Evolutionary conservation across 2,797 vertebrate species (phyloP).

Genomic region (Ceryle rudis): DNA sequence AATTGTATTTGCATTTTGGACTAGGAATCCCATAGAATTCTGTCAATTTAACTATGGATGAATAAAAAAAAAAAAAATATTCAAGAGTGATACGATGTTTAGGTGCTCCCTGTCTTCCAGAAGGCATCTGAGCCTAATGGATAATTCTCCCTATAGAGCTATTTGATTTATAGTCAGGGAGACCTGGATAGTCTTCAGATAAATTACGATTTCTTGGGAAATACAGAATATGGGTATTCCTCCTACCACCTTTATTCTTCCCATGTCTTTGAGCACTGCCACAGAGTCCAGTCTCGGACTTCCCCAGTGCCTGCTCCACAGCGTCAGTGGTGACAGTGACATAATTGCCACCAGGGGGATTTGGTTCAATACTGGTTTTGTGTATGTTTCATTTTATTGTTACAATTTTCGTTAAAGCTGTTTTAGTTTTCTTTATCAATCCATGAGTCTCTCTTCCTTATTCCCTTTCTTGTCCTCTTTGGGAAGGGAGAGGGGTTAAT

Average conservation of each 20-base stretch:
- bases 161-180: background rate
- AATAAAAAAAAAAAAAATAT: background rate
- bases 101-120: background rate
- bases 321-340: background rate
- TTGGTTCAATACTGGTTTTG: background rate
- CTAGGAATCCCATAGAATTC: background rate
- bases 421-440: background rate
- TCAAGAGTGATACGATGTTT: background rate
- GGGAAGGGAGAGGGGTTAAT: background rate
- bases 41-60: background rate
- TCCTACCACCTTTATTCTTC: background rate
- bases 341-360: background rate
- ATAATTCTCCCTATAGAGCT: background rate
- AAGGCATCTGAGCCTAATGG: background rate
- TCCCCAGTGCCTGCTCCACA: background rate
- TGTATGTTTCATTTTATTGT: background rate
- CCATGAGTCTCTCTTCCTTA: background rate
- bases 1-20: background rate
- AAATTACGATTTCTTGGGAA: background rate
- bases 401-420: background rate
- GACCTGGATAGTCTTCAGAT: background rate
- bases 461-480: background rate
- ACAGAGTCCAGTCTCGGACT: background rate
- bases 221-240: background rate
- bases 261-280: background rate